These are phyloP conservation scores for Anguilla rostrata DNA, from an alignment of 2,113 vertebrate species.

Conservation along the genomic window DNA sequence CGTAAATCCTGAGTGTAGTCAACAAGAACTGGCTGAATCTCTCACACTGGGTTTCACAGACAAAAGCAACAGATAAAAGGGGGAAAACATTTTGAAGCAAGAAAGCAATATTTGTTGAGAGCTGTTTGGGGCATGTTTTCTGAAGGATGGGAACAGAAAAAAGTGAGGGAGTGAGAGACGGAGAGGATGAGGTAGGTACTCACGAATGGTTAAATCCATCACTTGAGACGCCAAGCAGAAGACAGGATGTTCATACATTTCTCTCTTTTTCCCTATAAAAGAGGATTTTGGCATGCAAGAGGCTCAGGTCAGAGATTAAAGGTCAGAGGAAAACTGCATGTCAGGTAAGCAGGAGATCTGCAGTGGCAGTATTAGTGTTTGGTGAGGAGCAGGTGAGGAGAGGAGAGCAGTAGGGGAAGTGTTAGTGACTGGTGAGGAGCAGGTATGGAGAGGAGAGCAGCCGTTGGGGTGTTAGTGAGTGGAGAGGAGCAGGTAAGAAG, in stretches of 20 bases:
- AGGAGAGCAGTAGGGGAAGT: neutral
- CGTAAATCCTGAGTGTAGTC: constrained; percentile 75
- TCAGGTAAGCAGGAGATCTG: constrained; percentile 80
- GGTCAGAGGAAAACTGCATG: constrained; percentile 83
- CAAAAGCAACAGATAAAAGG: constrained; percentile 83
- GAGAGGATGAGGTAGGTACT: constrained; percentile 92
- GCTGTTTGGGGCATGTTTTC: constrained; percentile 76
- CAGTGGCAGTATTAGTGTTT: constrained; percentile 53
- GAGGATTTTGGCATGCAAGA: constrained; percentile 98
- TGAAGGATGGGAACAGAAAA: constrained; percentile 73
- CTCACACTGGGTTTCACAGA: constrained; percentile 84
- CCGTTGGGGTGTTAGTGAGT: neutral
- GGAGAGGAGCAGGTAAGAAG: neutral
- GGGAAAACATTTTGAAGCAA: constrained; percentile 79
- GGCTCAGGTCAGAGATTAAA: constrained; percentile 93
- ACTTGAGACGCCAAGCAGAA: constrained; percentile 99
- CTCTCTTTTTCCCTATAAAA: constrained; percentile 99
- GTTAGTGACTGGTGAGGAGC: neutral
- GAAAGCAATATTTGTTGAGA: constrained; percentile 62
- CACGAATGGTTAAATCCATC: constrained; percentile 99
- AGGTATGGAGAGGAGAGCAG: neutral
- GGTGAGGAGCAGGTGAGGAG: neutral
- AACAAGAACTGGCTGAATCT: constrained; percentile 79
- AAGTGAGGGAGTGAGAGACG: constrained; percentile 76
- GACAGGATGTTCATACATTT: constrained; percentile 99